Base-by-base conservation (phyloP, 2,888 invertebrate genomes). In the Spilarctia lutea region DNA sequence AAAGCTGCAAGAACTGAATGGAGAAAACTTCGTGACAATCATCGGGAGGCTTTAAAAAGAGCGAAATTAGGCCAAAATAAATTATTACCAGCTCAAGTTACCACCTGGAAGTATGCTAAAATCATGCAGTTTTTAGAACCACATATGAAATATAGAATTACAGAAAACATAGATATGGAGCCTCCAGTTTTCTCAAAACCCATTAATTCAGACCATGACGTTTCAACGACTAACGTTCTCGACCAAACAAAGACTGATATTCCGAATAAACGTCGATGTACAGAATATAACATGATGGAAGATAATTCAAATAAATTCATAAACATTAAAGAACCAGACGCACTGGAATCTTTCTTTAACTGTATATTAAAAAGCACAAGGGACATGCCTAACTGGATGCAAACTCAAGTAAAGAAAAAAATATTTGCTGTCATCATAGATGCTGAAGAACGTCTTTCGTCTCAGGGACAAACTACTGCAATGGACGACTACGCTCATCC, bases 71-170 rank as follows among this genome's bases (percentile, higher is more conserved):
- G 95, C 8, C 94, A 94, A 79, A 95, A 95, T 78, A 94, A 95
- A 86, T 85, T 95, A 71, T 81, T 95, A 63, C 95, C 95, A 0
- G 94, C 95, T 39, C 94, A 94, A 82, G 93, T 95, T 45, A 95
- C 95, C 3, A 95, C 94, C 16, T 95, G 95, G 95, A 95, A 95
- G 79, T 95, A 95, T 75, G 95, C 94, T 20, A 95, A 94, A 82
- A 91, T 91, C 0, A 95, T 95, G 95, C 94, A 95, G 81, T 95
- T 95, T 77, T 87, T 95, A 0, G 95, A 95, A 76, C 95, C 95
- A 0, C 93, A 94, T 75, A 95, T 95, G 94, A 95, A 95, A 78
- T 94, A 95, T 80, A 90, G 95, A 33, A 94, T 95, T 63, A 94
- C 95, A 42, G 95, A 95, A 80, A 91, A 93, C 75, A 94, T 94